A percentile compares a stretch with the other conserved stretches of the same genome.
Conservation (phyloP, 2,113 vertebrate species). For the Perca fluviatilis region DNA sequence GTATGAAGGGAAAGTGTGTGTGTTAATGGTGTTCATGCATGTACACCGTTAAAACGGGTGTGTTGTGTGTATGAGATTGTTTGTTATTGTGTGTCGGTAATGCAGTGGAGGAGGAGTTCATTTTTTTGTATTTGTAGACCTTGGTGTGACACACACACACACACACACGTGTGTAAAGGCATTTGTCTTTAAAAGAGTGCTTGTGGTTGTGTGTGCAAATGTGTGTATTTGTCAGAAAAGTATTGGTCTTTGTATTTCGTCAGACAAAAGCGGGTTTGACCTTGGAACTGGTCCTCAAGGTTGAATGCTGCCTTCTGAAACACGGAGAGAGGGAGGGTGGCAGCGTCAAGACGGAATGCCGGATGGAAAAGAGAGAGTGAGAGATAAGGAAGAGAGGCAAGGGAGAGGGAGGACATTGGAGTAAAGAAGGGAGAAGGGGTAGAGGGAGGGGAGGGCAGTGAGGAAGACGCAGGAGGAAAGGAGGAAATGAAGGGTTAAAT, state of each 20-base stretch:
- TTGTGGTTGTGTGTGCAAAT: conserved; percentile 3
- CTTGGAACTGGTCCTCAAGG: conserved; percentile 68
- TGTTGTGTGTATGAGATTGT: not conserved
- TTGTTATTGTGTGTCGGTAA: not conserved
- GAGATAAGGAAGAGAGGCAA: conserved; percentile 1
- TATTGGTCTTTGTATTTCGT: conserved; percentile 32
- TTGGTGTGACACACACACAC: not conserved
- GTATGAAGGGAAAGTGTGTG: not conserved
- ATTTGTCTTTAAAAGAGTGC: conserved; percentile 5
- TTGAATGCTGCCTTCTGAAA: conserved; percentile 37
- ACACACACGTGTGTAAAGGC: not conserved
- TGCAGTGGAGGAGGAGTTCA: not conserved
- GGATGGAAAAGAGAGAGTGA: not conserved
- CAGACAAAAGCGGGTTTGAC: conserved; percentile 48
- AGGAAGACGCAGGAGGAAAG: not conserved
- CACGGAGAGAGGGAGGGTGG: conserved; percentile 16
- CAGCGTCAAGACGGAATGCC: not conserved
- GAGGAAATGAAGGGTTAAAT: conserved; percentile 26
- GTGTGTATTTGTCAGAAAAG: conserved; percentile 12
- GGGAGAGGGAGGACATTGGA: not conserved
- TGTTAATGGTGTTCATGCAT: not conserved
- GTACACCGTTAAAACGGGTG: not conserved
- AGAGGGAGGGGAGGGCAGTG: not conserved
- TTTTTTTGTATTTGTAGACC: not conserved
- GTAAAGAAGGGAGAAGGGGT: not conserved